A percentile compares a stretch with the other conserved stretches of the same genome.
phyloP scores from a whole-genome alignment of 2,888 invertebrate species.

The Belgica antarctica region DNA sequence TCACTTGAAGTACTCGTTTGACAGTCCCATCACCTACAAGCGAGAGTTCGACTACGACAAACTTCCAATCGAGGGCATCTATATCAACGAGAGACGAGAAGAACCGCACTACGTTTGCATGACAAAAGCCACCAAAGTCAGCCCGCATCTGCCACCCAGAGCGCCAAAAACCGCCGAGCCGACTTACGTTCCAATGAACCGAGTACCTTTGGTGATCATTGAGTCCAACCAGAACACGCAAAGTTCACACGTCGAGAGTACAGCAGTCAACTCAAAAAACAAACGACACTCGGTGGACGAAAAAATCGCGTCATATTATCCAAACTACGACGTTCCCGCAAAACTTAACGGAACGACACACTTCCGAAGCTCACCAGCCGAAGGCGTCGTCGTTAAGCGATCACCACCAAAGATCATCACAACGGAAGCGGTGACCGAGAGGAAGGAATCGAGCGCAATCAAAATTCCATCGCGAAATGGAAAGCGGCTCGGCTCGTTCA shows the following conservation, averaged over 20 bases:
- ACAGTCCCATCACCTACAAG: constrained; percentile 36
- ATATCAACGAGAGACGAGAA: not conserved
- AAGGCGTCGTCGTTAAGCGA: not conserved
- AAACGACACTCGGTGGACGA: constrained; percentile 54
- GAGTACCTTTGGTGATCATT: not conserved
- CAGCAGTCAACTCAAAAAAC: constrained; percentile 46
- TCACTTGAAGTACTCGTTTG: constrained; percentile 28
- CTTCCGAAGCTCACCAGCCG: not conserved
- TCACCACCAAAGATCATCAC: not conserved
- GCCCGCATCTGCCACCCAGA: not conserved
- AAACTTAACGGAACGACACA: not conserved
- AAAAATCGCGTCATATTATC: constrained; percentile 55
- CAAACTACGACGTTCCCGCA: constrained; percentile 52
- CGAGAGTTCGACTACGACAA: constrained; percentile 35
- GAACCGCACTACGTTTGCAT: constrained; percentile 29
- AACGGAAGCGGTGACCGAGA: not conserved
- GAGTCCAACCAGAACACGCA: not conserved
- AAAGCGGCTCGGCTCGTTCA: not conserved
- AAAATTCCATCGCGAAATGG: not conserved
- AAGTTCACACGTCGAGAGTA: constrained; percentile 14
- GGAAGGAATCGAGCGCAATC: too few relatives aligned
- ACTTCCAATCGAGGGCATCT: not conserved
- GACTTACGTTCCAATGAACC: not conserved
- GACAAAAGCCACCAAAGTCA: not conserved
- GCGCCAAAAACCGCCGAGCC: not conserved